Conservation (phyloP, 2,113 vertebrate species). For the Oophaga pumilio region DNA sequence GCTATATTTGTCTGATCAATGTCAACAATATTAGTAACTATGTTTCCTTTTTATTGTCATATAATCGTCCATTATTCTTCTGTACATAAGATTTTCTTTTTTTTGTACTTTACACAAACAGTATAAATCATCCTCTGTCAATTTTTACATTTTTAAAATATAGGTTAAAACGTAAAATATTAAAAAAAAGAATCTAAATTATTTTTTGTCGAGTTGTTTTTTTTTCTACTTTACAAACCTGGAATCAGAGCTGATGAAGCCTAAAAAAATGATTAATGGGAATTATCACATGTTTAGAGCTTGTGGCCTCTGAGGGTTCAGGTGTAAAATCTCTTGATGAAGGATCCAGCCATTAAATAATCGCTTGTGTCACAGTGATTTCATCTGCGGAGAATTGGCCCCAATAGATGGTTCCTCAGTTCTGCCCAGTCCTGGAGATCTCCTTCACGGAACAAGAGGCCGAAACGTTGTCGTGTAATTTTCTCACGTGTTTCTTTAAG, state of each 20-base stretch:
- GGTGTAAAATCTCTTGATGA: conserved; percentile 18
- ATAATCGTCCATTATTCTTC: conserved; percentile 70
- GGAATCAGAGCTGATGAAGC: conserved; percentile 31
- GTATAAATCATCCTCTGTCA: conserved; percentile 69
- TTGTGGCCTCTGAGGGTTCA: background rate
- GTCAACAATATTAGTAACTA: conserved; percentile 7
- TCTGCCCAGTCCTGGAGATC: conserved; percentile 80
- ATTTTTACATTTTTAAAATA: conserved; percentile 56
- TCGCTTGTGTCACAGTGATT: conserved; percentile 38
- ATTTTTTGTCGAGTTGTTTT: conserved; percentile 61
- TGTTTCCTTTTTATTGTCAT: conserved; percentile 54
- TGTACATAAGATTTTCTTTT: conserved; percentile 72
- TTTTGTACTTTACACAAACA: conserved; percentile 72
- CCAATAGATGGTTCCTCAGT: conserved; percentile 67
- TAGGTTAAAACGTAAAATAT: conserved; percentile 58
- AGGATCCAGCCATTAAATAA: conserved; percentile 5
- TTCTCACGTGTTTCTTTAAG: conserved; percentile 90
- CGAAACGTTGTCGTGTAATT: conserved; percentile 82
- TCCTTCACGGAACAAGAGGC: conserved; percentile 74
- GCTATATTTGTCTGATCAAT: background rate
- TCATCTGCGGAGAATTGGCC: conserved; percentile 38
- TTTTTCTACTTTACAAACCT: conserved; percentile 68
- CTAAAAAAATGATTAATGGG: conserved; percentile 6
- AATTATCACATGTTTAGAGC: conserved; percentile 14
- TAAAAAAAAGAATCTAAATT: conserved; percentile 45